A percentile compares a stretch with the other conserved stretches of the same genome.
phyloP scores from a whole-genome alignment of 2,888 invertebrate species.

The Phrixothrix hirtus region DNA sequence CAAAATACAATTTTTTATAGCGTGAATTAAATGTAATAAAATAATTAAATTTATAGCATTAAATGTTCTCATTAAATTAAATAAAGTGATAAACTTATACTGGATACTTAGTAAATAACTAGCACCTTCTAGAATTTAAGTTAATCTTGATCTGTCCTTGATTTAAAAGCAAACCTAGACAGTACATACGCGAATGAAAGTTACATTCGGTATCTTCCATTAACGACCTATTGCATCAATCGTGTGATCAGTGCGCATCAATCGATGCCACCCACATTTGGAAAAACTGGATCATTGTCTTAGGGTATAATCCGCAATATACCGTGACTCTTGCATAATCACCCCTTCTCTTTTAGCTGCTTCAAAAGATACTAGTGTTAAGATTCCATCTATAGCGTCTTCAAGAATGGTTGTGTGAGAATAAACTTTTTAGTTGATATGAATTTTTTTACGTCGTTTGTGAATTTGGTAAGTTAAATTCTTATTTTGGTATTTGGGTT shows the following conservation, averaged over 20 bases:
- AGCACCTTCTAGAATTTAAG: too few species aligned
- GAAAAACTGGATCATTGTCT: conserved; percentile 17
- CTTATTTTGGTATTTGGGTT: too few species aligned
- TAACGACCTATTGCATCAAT: conserved; percentile 15
- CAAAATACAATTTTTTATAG: too few species aligned
- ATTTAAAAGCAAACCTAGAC: conserved; percentile 4
- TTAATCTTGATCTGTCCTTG: conserved; percentile 10
- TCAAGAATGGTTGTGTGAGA: conserved; percentile 27
- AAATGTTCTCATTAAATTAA: too few species aligned
- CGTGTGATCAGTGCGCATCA: conserved; percentile 13
- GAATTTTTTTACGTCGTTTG: conserved; percentile 24
- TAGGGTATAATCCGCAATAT: conserved; percentile 38
- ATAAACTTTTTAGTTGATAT: conserved; percentile 19
- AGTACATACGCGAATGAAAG: conserved; percentile 2
- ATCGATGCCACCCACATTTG: conserved; percentile 13
- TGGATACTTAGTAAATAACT: too few species aligned
- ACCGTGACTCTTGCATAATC: conserved; percentile 36
- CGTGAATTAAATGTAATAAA: too few species aligned
- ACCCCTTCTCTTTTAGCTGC: conserved; percentile 40
- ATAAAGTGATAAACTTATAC: too few species aligned
- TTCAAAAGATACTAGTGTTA: conserved; percentile 27
- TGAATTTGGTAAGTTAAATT: conserved; percentile 30
- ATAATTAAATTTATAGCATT: too few species aligned
- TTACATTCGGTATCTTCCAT: conserved; percentile 6
- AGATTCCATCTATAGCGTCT: conserved; percentile 21